These are phyloP conservation scores for Halcyon badia DNA, from an alignment of 2,797 vertebrate genomes.

Conservation along the genomic window DNA sequence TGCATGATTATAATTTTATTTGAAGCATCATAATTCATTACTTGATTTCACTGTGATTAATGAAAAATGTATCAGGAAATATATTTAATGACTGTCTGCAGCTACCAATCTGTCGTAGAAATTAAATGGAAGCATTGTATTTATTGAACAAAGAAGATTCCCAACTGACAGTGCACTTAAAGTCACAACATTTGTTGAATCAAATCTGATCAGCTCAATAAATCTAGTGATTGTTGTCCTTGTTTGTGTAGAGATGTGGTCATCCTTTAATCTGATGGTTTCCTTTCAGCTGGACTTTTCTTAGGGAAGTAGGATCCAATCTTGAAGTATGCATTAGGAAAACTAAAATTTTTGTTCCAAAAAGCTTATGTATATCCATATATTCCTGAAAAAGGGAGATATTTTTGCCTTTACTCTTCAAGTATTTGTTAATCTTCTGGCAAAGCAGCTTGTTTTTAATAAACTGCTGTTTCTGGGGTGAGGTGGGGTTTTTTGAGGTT, in stretches of 20 bases:
- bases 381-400: neutral
- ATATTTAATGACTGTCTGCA: conserved; percentile 66
- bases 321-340: neutral
- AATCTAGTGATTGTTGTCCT: neutral
- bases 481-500: neutral
- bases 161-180: conserved; percentile 20
- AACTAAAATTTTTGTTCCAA: neutral
- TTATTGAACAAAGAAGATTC: conserved; percentile 66
- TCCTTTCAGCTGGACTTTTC: neutral
- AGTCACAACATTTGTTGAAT: conserved; percentile 41
- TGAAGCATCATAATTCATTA: conserved; percentile 31
- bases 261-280: neutral
- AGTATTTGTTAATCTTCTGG: neutral
- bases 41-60: conserved; percentile 50
- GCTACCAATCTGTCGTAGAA: conserved; percentile 31
- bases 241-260: neutral
- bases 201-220: conserved; percentile 47
- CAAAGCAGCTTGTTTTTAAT: neutral
- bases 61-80: conserved; percentile 52
- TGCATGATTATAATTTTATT: conserved; percentile 5
- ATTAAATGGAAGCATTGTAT: conserved; percentile 2
- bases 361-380: neutral
- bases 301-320: neutral
- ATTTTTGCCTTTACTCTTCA: neutral
- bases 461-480: neutral